Evolutionary conservation across 2,888 invertebrate species (phyloP).

Genomic region (Melipona bicolor): DNA sequence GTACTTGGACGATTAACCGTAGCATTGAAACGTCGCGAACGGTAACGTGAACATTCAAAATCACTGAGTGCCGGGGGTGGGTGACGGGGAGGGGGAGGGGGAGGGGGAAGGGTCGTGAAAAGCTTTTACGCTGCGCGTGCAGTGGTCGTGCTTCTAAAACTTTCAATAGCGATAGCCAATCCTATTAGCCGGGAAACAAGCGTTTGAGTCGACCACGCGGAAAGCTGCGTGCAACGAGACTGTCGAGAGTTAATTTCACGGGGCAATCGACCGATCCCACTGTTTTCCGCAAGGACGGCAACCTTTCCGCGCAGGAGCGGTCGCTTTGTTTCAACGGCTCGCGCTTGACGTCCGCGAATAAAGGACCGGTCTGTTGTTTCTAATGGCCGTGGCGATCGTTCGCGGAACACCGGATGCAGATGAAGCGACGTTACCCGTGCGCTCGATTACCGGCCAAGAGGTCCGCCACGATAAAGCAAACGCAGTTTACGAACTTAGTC

Average conservation of each 20-base stretch:
- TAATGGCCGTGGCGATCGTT: constrained; percentile 27
- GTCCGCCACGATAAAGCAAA: constrained; percentile 42
- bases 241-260: constrained; percentile 59
- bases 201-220: constrained; percentile 42
- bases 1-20: not conserved
- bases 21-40: not conserved
- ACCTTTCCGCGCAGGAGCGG: not conserved
- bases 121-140: constrained; percentile 9
- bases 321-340: constrained; percentile 39
- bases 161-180: constrained; percentile 38
- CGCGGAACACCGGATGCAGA: constrained; percentile 29
- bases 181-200: constrained; percentile 41
- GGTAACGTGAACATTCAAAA: not conserved
- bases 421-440: constrained; percentile 63
- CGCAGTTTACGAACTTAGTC: constrained; percentile 52
- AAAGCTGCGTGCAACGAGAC: constrained; percentile 36
- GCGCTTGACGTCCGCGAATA: constrained; percentile 60
- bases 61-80: not conserved
- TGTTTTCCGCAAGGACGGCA: constrained; percentile 47
- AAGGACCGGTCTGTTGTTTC: constrained; percentile 25
- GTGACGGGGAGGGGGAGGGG: no score
- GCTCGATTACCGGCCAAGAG: constrained; percentile 51
- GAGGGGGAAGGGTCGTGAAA: not conserved
- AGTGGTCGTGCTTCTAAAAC: constrained; percentile 18
- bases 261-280: constrained; percentile 38